Evolutionary conservation across 2,797 vertebrate species (phyloP).

Genomic region (Syngnathus rostellatus): DNA sequence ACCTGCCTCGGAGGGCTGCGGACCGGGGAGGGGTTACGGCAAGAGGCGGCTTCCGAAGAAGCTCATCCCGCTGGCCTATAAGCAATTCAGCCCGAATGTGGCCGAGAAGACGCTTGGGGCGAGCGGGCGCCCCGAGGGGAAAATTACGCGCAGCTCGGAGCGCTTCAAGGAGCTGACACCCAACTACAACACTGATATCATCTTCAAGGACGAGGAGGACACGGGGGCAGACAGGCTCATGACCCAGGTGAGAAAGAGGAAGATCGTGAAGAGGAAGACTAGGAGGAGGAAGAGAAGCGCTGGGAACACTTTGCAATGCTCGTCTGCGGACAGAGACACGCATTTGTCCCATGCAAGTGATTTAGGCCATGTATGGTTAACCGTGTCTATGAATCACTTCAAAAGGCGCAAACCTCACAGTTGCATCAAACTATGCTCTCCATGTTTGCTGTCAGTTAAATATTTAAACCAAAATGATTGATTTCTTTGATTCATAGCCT

Average conservation of each 20-base stretch:
- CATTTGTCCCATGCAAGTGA: slow-evolving; percentile 1
- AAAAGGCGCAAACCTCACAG: slow-evolving; percentile 6
- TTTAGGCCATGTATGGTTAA: slow-evolving; percentile 1
- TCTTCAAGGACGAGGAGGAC: slow-evolving; percentile 99
- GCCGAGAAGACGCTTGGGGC: slow-evolving; percentile 95
- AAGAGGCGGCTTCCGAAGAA: slow-evolving; percentile 87
- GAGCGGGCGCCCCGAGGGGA: slow-evolving; percentile 92
- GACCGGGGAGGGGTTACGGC: slow-evolving; percentile 93
- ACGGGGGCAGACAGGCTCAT: slow-evolving; percentile 88
- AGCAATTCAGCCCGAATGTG: slow-evolving; percentile 95
- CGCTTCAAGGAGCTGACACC: slow-evolving; percentile 93
- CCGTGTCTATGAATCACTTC: slow-evolving; percentile 8
- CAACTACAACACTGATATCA: slow-evolving; percentile 97
- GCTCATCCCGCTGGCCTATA: slow-evolving; percentile 89
- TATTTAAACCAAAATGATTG: slow-evolving; percentile 53
- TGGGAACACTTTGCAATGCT: not conserved
- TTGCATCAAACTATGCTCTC: slow-evolving; percentile 23
- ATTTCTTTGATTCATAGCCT: slow-evolving; percentile 42
- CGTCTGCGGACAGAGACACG: not conserved
- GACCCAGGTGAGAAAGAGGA: slow-evolving; percentile 79
- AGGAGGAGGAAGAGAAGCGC: slow-evolving; percentile 1
- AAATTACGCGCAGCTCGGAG: slow-evolving; percentile 88
- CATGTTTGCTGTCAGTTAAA: slow-evolving; percentile 54
- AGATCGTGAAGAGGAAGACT: not conserved
- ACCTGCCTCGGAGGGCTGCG: slow-evolving; percentile 84